These are phyloP conservation scores for Physeter macrocephalus DNA, from an alignment of 2,113 vertebrate genomes.

Conservation along the genomic window DNA sequence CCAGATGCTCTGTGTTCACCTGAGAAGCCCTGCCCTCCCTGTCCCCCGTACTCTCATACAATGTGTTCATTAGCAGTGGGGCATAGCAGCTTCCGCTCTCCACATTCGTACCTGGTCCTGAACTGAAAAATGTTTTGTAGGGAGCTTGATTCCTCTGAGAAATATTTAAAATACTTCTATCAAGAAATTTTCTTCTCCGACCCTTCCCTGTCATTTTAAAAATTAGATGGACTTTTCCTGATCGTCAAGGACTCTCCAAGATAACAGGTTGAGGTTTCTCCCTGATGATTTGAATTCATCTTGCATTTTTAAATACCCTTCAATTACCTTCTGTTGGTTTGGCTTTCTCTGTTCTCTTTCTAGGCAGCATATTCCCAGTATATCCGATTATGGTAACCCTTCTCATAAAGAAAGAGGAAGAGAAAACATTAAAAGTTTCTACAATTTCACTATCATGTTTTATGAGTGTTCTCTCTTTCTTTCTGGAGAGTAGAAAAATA, in stretches of 20 bases:
- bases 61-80: background rate
- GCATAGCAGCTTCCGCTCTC: no score
- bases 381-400: background rate
- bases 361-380: background rate
- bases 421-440: background rate
- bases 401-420: background rate
- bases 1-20: background rate
- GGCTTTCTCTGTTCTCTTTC: background rate
- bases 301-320: background rate
- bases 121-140: background rate
- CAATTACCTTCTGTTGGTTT: background rate
- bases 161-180: background rate
- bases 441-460: background rate
- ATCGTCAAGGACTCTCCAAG: background rate
- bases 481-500: background rate
- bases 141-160: background rate
- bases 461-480: background rate
- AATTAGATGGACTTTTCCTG: background rate
- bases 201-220: background rate
- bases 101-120: background rate
- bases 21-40: background rate
- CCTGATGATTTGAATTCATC: background rate
- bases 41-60: accelerated
- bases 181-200: background rate
- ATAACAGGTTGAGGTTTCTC: background rate